Percentiles rank a stretch among this genome's conserved stretches.
These are phyloP conservation scores for Coleophora flavipennella DNA, from an alignment of 2,888 invertebrate species.

Conservation along the genomic window DNA sequence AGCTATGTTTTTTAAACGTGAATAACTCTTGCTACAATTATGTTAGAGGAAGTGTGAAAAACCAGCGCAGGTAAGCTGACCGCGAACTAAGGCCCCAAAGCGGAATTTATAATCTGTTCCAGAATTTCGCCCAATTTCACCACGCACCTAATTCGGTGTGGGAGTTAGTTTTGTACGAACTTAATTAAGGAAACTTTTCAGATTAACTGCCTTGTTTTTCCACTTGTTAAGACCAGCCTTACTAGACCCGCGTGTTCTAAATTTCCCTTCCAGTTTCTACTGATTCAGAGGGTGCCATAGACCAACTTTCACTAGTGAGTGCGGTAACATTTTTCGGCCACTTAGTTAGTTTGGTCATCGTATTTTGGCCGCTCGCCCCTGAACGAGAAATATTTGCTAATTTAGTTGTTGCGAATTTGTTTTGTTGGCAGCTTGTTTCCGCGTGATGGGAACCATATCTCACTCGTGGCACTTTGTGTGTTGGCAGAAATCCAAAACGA, in stretches of 20 bases:
- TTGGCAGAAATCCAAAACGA: neutral
- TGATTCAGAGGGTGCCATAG: slow-evolving; percentile 3
- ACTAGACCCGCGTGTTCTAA: slow-evolving; percentile 19
- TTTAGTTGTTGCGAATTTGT: slow-evolving; percentile 64
- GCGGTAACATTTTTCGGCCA: slow-evolving; percentile 55
- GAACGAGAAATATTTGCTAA: slow-evolving; percentile 67
- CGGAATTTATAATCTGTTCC: slow-evolving; percentile 43
- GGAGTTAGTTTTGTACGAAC: slow-evolving; percentile 61
- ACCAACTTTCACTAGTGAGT: slow-evolving; percentile 31
- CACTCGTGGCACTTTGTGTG: neutral
- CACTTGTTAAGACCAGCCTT: slow-evolving; percentile 36
- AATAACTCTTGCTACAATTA: too few relatives aligned
- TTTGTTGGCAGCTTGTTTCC: slow-evolving; percentile 32
- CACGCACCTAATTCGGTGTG: slow-evolving; percentile 57
- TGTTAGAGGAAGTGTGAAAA: too few relatives aligned
- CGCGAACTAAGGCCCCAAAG: slow-evolving; percentile 9
- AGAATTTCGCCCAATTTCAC: slow-evolving; percentile 52
- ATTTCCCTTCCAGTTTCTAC: slow-evolving; percentile 3
- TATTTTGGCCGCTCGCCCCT: slow-evolving; percentile 48
- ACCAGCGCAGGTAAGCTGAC: neutral
- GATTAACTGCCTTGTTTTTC: slow-evolving; percentile 65
- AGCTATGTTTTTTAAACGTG: too few relatives aligned
- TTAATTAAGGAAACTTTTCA: slow-evolving; percentile 68
- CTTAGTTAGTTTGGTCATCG: slow-evolving; percentile 59
- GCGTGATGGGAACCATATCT: slow-evolving; percentile 7